Conservation (phyloP, 2,888 invertebrate genomes). For the Pollenia amentaria region DNA sequence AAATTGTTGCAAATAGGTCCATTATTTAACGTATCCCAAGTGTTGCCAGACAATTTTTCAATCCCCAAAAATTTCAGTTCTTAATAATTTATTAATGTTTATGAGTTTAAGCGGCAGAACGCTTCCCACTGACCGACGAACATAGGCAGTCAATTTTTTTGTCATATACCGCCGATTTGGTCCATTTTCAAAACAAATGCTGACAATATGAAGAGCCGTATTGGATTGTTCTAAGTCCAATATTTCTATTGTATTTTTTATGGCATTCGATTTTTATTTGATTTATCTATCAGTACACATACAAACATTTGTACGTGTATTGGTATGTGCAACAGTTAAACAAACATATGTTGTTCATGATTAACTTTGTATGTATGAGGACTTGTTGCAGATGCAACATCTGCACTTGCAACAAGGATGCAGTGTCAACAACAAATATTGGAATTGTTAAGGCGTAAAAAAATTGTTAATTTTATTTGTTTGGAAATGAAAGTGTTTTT, state of each 20-base stretch:
- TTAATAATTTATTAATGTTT: too few species aligned
- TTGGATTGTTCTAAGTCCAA: too few species aligned
- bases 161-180: too few species aligned
- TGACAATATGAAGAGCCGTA: too few species aligned
- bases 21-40: too few species aligned
- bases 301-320: not conserved
- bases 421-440: conserved; percentile 56
- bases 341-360: conserved; percentile 57
- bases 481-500: conserved; percentile 44
- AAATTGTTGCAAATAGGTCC: too few species aligned
- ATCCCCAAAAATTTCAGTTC: too few species aligned
- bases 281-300: not conserved
- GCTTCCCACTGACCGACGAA: too few species aligned
- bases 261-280: not conserved
- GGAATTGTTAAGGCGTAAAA: conserved; percentile 64
- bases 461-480: conserved; percentile 70
- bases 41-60: too few species aligned
- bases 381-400: conserved; percentile 39
- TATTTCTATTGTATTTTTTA: not conserved
- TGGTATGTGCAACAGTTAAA: conserved; percentile 37
- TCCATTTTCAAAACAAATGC: too few species aligned
- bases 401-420: conserved; percentile 41
- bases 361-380: conserved; percentile 19
- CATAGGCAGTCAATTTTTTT: too few species aligned
- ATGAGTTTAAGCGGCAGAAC: too few species aligned